Evolutionary conservation across 2,113 vertebrate genomes (phyloP), one percentile per base, ranked within the genome.

Genomic region (Telmatochromis sp.): DNA sequence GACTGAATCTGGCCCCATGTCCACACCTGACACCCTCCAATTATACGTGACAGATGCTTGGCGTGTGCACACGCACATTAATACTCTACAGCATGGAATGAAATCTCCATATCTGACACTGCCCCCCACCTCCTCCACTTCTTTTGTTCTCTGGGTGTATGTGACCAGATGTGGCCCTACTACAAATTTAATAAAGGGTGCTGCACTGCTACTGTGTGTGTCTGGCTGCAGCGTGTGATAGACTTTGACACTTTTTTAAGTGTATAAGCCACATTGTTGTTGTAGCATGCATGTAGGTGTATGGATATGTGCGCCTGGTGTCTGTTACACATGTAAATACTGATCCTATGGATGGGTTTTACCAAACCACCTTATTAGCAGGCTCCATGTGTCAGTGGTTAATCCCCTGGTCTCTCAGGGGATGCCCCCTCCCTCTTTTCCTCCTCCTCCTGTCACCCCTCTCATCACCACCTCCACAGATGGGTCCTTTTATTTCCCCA

Each of bases 141-240:
- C 86, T 89, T 96, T 96, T 97, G 95, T 96, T 96, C 91, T 90
- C 83, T 11, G 88, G 57, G 84, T 93, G 90, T 83, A 73, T 88
- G 84, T 89, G 94, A 95, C 95, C 96, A 96, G 96, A 97, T 97
- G 96, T 94, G 95, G 86, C 95, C 94, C 94, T 87, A 88, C 93
- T 95, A 89, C 94, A 96, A 96, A 96, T 96, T 95, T 95, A 97
- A 96, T 96, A 95, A 95, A 95, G 94, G 95, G 94, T 63, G 84
- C 87, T 47, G 79, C 54, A 89, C 87, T 87, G 83, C 68, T 15
- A 53, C 10, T 82, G 54, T 81, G 50, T 89, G 73, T 89, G 68
- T 89, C 23, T 88, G 79, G 60, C 37, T 50, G 28, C 80, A 85
- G 82, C 80, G 78, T 82, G 88, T 65, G 79, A 81, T 8, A 85